These are phyloP conservation scores for Microcebus jonahi DNA, from an alignment of 2,113 vertebrate species.

Conservation along the genomic window DNA sequence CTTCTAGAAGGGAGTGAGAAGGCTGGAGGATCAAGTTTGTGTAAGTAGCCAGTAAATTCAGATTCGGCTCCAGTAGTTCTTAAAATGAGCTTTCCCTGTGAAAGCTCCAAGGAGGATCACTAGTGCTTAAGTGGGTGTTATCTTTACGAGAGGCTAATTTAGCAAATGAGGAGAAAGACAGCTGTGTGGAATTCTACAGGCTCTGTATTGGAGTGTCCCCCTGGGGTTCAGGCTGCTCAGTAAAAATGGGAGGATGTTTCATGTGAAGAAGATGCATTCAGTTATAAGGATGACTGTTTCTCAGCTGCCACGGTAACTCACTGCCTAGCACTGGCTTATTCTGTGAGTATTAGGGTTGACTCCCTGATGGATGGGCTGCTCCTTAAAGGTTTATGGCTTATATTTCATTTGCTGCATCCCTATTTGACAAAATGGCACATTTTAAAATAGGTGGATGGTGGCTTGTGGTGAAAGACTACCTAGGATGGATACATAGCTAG, in stretches of 20 bases:
- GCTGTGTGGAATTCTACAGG: fast-evolving
- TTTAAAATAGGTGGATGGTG: background rate
- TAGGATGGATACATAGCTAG: background rate
- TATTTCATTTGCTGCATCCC: background rate
- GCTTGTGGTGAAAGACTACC: background rate
- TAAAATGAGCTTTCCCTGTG: background rate
- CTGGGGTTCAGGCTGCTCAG: background rate
- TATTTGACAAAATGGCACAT: background rate
- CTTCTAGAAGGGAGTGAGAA: background rate
- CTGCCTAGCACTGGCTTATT: background rate
- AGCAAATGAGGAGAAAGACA: background rate
- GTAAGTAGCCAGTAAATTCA: background rate
- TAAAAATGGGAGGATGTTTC: background rate
- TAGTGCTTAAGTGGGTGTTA: background rate
- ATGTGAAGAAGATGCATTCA: background rate
- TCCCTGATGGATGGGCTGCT: background rate
- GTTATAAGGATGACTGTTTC: background rate
- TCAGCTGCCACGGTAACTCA: background rate
- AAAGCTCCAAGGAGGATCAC: background rate
- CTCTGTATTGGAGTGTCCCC: background rate
- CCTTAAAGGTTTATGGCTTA: background rate
- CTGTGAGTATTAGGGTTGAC: background rate
- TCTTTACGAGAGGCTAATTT: background rate
- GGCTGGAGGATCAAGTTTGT: background rate
- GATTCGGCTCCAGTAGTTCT: background rate